Base-by-base conservation (phyloP, 1,140 invertebrate species). In the Cecropterus lyciades region DNA sequence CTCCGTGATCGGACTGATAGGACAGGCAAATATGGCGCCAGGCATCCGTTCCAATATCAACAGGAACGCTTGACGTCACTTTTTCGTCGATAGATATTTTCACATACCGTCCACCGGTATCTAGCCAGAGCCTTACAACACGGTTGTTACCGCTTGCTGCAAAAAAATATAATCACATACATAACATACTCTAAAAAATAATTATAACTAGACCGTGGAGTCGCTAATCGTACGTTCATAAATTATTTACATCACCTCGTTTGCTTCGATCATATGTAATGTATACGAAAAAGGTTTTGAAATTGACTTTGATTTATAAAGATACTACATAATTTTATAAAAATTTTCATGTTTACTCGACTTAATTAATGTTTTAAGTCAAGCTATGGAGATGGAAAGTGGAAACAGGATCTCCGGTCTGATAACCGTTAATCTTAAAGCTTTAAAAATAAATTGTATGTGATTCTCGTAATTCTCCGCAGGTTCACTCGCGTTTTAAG, bases 1-100 rank as follows among this genome's bases (percentile, higher is more conserved):
- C 89, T n/a, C 93, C 95, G 45, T 86, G 86, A 33, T 84, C 80
- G 3, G 93, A 93, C 53, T 94, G 93, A 93, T 95, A 96, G 46
- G 94, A 95, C 53, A 95, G 83, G 69, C 95, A 95, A n/a, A 95
- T 73, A 74, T 95, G 95, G 55, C 94, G 93, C 95, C 95, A 96
- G 0, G 89, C 83, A 72, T 94, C 88, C 68, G 93, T 93, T 15
- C 73, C 64, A 11, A 95, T 77, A 30, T 91, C 80, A 7, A 93
- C 79, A 0, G 88, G 75, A 15, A 92, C 74, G 33, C 74, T 84
- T 45, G 94, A 92, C 15, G 94, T 77, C 10, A 87, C 75, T 37
- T 84, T 81, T 20, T 93, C 93, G 30, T 92, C 82, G n/a, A 95
- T 92, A 52, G 94, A 93, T 49, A 95, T 77, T 65, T 93, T 93